These are phyloP conservation scores for Gambusia holbrooki DNA, from an alignment of 2,113 vertebrate species.

Conservation along the genomic window DNA sequence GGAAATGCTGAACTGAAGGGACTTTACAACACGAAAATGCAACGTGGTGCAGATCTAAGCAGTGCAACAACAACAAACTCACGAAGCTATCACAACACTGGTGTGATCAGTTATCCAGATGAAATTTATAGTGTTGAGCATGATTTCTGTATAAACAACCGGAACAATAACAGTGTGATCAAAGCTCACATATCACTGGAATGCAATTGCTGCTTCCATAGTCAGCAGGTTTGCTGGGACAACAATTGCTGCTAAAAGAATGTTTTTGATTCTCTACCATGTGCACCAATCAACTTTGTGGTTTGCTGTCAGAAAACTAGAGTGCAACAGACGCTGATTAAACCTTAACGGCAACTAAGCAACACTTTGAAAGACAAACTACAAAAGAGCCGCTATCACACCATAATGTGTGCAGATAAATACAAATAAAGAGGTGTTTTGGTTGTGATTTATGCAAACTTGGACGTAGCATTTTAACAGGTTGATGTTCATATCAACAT, in stretches of 20 bases:
- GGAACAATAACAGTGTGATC: slow-evolving; percentile 55
- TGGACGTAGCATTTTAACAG: too few relatives aligned
- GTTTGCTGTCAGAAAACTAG: slow-evolving; percentile 34
- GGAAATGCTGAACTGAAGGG: slow-evolving; percentile 45
- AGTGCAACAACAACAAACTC: slow-evolving; percentile 51
- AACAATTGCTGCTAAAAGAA: slow-evolving; percentile 63
- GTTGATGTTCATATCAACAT: too few relatives aligned
- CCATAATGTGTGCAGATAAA: background rate
- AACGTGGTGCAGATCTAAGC: slow-evolving; percentile 43
- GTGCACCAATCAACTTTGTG: slow-evolving; percentile 46
- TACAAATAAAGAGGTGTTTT: background rate
- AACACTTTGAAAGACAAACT: background rate
- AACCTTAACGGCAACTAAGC: background rate
- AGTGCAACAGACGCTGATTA: slow-evolving; percentile 35
- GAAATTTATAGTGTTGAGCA: slow-evolving; percentile 60
- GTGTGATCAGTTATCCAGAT: slow-evolving; percentile 72
- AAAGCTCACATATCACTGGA: slow-evolving; percentile 64
- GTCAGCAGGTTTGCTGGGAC: slow-evolving; percentile 70
- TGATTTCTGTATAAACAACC: slow-evolving; percentile 52
- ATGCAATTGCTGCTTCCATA: slow-evolving; percentile 64
- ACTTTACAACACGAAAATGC: slow-evolving; percentile 43
- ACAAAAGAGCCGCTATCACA: background rate
- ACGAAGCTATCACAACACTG: slow-evolving; percentile 67
- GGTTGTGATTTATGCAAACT: background rate
- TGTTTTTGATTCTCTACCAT: slow-evolving; percentile 55